These are phyloP conservation scores for Columba janthina DNA, from an alignment of 2,113 vertebrate species.

Conservation along the genomic window DNA sequence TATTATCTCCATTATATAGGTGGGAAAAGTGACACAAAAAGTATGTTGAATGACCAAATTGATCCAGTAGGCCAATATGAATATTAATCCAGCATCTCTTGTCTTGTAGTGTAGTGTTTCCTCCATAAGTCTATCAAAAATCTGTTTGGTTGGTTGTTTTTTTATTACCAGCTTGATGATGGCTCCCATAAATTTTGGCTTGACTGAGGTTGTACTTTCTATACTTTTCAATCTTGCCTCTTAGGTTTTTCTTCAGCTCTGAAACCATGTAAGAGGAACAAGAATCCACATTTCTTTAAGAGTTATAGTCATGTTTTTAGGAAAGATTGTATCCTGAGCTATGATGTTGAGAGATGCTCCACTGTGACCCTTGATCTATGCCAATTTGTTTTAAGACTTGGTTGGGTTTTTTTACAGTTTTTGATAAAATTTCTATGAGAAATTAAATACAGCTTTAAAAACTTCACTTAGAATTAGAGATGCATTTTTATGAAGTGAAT, in stretches of 20 bases:
- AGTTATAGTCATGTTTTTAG: neutral
- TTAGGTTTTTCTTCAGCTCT: neutral
- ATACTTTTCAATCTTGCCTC: neutral
- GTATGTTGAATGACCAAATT: neutral
- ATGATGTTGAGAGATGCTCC: neutral
- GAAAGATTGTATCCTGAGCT: neutral
- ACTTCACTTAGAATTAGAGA: neutral
- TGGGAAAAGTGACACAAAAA: neutral
- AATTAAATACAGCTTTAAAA: neutral
- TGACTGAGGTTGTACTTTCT: neutral
- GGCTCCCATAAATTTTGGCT: neutral
- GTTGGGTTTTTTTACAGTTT: neutral
- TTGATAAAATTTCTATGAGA: neutral
- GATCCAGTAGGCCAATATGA: neutral
- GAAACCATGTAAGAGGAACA: neutral
- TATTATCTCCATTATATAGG: neutral
- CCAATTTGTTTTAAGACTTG: neutral
- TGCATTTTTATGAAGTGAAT: neutral
- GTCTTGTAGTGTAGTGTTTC: neutral
- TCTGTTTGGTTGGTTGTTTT: neutral
- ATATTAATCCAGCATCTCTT: neutral
- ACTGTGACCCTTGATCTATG: neutral
- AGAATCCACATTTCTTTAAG: neutral
- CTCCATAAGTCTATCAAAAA: neutral
- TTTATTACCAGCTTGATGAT: neutral